phyloP scores from a whole-genome alignment of 2,888 invertebrate species.

The Aspidiotus destructor region DNA sequence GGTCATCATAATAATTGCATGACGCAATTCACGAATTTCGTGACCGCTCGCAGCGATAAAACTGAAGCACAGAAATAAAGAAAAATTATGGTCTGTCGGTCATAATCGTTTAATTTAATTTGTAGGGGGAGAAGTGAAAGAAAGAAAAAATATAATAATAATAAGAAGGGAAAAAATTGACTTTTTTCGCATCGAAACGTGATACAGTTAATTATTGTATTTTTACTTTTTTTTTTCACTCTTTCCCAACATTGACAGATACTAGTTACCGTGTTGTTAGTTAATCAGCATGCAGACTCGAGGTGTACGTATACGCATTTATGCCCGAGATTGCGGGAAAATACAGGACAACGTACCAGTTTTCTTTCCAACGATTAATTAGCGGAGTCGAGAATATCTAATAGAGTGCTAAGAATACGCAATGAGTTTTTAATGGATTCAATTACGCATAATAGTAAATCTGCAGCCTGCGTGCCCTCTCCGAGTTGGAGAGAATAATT shows the following conservation, averaged over 20 bases:
- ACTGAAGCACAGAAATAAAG: constrained; percentile 22
- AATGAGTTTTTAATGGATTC: not conserved
- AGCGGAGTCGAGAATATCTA: not conserved
- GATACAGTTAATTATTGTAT: constrained; percentile 24
- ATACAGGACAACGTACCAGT: not conserved
- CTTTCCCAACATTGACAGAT: not conserved
- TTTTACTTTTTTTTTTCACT: not conserved
- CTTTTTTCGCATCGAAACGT: constrained; percentile 1
- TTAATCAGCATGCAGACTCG: too few species aligned
- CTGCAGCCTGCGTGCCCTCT: too few species aligned
- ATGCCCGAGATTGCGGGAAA: too few species aligned
- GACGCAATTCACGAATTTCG: constrained; percentile 29
- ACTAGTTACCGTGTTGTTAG: too few species aligned
- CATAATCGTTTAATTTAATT: constrained; percentile 29
- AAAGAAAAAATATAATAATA: not conserved
- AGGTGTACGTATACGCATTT: too few species aligned
- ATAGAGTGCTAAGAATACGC: not conserved
- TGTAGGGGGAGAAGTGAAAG: constrained; percentile 9
- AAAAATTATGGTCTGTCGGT: constrained; percentile 26
- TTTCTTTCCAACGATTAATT: not conserved
- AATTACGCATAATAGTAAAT: too few species aligned
- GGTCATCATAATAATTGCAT: constrained; percentile 25
- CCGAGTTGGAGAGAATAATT: too few species aligned
- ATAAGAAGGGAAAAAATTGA: not conserved
- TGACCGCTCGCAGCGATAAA: constrained; percentile 23